Evolutionary conservation across 2,113 vertebrate species (phyloP).

Genomic region (Pelvicachromis taeniatus): DNA sequence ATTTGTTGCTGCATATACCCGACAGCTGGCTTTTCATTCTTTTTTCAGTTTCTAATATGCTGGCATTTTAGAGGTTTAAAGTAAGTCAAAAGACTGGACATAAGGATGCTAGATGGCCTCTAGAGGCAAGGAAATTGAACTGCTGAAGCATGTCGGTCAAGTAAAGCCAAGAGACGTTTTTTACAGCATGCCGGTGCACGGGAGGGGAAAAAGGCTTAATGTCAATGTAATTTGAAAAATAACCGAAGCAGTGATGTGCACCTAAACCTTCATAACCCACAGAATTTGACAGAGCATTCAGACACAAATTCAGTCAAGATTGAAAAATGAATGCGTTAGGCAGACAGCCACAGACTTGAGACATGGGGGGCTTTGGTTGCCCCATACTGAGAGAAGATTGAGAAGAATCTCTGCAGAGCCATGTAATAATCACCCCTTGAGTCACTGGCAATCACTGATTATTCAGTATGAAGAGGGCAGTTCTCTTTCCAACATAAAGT

Average conservation of each 20-base stretch:
- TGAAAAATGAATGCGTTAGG: slow-evolving; percentile 5
- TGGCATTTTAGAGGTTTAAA: background rate
- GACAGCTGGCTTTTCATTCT: background rate
- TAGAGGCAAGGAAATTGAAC: slow-evolving; percentile 35
- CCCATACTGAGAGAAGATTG: slow-evolving; percentile 28
- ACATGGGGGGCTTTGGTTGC: slow-evolving; percentile 18
- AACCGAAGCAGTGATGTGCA: slow-evolving; percentile 53
- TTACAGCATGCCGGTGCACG: background rate
- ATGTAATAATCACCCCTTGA: slow-evolving; percentile 39
- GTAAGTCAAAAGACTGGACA: background rate
- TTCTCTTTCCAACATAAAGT: slow-evolving; percentile 26
- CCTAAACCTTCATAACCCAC: slow-evolving; percentile 37
- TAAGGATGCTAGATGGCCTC: slow-evolving; percentile 8
- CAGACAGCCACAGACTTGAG: slow-evolving; percentile 1
- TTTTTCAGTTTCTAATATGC: background rate
- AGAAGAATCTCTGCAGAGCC: slow-evolving; percentile 33
- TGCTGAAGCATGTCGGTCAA: slow-evolving; percentile 44
- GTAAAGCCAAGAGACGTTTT: slow-evolving; percentile 29
- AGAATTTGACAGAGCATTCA: slow-evolving; percentile 25
- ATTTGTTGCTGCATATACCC: background rate
- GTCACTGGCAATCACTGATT: slow-evolving; percentile 57
- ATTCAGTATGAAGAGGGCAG: slow-evolving; percentile 60
- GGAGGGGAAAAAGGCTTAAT: slow-evolving; percentile 30
- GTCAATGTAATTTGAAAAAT: slow-evolving; percentile 57
- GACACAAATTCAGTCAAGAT: slow-evolving; percentile 33